Conservation (phyloP, 30 jellyfish, hydroid and myxozoan species). For the Hydra vulgaris region DNA sequence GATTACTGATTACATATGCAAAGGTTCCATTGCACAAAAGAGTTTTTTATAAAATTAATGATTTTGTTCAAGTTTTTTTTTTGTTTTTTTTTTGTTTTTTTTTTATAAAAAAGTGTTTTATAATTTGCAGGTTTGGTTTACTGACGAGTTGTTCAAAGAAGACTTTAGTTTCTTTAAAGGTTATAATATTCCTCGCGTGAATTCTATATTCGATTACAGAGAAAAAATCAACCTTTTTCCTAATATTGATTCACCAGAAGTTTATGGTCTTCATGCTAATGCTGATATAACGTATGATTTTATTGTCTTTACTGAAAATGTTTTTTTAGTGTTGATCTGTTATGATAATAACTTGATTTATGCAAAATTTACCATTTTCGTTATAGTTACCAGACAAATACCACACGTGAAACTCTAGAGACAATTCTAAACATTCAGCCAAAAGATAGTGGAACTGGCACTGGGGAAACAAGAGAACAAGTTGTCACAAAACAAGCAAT, state of each 20-base stretch:
- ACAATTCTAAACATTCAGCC: slow-evolving; percentile 87
- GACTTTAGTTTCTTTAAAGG: slow-evolving; percentile 77
- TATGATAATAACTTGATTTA: no score
- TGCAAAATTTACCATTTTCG: no score
- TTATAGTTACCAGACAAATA: slow-evolving; percentile 82
- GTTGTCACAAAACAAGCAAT: slow-evolving; percentile 71
- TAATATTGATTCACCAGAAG: slow-evolving; percentile 92
- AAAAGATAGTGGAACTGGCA: slow-evolving; percentile 92
- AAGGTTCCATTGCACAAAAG: no score
- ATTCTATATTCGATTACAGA: slow-evolving; percentile 49
- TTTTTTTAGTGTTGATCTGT: neutral
- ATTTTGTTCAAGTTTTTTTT: no score
- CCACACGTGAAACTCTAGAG: slow-evolving; percentile 65
- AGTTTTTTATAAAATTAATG: neutral
- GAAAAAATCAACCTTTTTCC: slow-evolving; percentile 67
- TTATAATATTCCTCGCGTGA: slow-evolving; percentile 63
- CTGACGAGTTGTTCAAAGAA: slow-evolving; percentile 69
- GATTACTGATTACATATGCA: slow-evolving; percentile 81
- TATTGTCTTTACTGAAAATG: neutral
- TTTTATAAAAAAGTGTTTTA: no score
- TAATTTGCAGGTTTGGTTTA: slow-evolving; percentile 72
- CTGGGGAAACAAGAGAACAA: slow-evolving; percentile 89
- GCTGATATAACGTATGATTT: slow-evolving; percentile 82
- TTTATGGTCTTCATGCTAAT: slow-evolving; percentile 81
- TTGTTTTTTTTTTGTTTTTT: no score